These are phyloP conservation scores for Montipora capricornis DNA, from an alignment of 64 coral and sea anemone genomes.

Conservation along the genomic window DNA sequence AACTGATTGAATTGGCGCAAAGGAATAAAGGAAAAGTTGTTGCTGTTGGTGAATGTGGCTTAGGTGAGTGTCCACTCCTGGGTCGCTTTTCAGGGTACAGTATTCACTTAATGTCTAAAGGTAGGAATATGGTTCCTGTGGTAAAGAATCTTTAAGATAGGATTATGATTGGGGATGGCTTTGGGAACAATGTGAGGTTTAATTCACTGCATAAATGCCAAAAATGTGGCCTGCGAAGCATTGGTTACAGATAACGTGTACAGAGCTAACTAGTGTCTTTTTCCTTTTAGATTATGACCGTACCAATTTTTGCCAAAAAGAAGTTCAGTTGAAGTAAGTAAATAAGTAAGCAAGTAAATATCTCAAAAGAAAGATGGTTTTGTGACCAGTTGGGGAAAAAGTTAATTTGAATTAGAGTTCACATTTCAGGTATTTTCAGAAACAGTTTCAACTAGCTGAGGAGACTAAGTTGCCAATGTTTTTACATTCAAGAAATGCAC, in stretches of 20 bases:
- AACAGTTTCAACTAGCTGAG: constrained; percentile 92
- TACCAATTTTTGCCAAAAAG: constrained; percentile 91
- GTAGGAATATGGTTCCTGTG: too few species aligned
- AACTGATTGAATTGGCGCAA: constrained; percentile 74
- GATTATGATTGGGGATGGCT: too few species aligned
- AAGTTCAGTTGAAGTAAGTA: constrained; percentile 93
- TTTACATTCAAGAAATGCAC: constrained; percentile 95
- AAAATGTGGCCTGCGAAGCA: too few species aligned
- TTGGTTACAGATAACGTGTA: too few species aligned
- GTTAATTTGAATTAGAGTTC: not conserved
- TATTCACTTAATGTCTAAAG: too few species aligned
- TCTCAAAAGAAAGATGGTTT: not conserved
- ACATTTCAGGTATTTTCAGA: constrained; percentile 93
- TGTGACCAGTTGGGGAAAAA: not conserved
- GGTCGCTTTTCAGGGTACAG: too few species aligned
- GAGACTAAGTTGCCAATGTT: constrained; percentile 91
- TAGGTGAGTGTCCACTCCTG: constrained; percentile 57
- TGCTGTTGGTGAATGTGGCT: constrained; percentile 95
- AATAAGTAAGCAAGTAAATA: constrained; percentile 69
- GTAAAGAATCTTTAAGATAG: too few species aligned
- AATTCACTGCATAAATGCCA: too few species aligned
- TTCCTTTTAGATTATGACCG: constrained; percentile 90
- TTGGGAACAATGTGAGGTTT: too few species aligned
- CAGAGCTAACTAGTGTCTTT: not conserved
- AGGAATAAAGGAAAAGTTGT: constrained; percentile 95